These are phyloP conservation scores for Morone chrysops DNA, from an alignment of 2,113 vertebrate genomes.

Conservation along the genomic window DNA sequence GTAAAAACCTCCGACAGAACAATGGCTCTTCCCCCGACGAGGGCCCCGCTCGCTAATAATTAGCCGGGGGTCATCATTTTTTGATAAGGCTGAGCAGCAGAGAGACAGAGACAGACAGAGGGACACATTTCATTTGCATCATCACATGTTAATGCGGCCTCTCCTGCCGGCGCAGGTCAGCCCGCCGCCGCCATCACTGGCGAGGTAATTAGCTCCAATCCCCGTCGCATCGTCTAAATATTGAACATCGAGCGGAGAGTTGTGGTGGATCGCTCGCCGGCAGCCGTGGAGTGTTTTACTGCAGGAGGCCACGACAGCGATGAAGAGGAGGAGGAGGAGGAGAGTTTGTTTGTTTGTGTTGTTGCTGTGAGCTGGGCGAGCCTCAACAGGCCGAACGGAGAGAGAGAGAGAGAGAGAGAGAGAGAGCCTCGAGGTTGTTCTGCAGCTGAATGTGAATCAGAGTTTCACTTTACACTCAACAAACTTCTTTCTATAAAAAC, in stretches of 20 bases:
- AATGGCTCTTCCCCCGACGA: constrained; percentile 64
- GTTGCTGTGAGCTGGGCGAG: constrained; percentile 19
- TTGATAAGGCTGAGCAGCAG: constrained; percentile 67
- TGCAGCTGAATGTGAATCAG: constrained; percentile 1
- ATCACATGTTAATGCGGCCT: constrained; percentile 68
- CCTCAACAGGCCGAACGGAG: constrained; percentile 22
- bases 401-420: background rate
- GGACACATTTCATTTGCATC: constrained; percentile 79
- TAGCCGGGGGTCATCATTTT: constrained; percentile 80
- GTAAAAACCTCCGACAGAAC: constrained; percentile 73
- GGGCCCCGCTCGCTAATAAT: constrained; percentile 70
- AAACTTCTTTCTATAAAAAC: constrained; percentile 3
- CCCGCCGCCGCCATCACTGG: constrained; percentile 46
- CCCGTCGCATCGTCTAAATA: constrained; percentile 70
- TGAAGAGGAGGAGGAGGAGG: background rate
- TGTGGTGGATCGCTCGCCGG: background rate
- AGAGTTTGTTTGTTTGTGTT: constrained; percentile 53
- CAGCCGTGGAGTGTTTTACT: background rate
- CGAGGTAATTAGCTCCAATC: constrained; percentile 75
- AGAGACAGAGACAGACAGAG: constrained; percentile 22
- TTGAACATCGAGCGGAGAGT: constrained; percentile 46
- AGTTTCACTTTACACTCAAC: background rate
- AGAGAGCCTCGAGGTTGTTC: background rate
- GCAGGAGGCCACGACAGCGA: background rate
- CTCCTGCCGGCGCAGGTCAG: constrained; percentile 69